phyloP scores from a whole-genome alignment of 2,888 invertebrate genomes.

The Atrina japonica region DNA sequence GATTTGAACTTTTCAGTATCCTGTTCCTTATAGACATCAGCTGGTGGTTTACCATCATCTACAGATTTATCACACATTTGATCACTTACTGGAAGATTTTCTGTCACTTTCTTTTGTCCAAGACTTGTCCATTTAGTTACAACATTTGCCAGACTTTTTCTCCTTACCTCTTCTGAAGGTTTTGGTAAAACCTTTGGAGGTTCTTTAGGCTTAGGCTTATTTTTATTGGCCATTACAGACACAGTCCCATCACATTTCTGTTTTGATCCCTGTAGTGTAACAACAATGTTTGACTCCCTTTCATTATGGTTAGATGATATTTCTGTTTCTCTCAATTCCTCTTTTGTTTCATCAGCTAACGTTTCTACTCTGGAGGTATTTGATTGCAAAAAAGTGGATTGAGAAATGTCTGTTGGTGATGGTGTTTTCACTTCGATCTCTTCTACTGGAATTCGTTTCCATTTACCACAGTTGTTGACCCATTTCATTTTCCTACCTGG shows the following conservation, averaged over 20 bases:
- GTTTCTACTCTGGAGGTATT: conserved; percentile 23
- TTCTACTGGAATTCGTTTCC: conserved; percentile 37
- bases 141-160: conserved; percentile 7
- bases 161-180: conserved; percentile 26
- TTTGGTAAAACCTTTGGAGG: conserved; percentile 44
- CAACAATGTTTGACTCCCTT: neutral
- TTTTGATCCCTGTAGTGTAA: too few relatives aligned
- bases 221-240: too few relatives aligned
- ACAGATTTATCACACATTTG: neutral
- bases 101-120: neutral
- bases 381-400: conserved; percentile 1
- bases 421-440: conserved; percentile 13
- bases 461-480: conserved; percentile 36
- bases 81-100: neutral
- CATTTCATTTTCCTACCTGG: conserved; percentile 29
- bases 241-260: too few relatives aligned
- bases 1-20: too few relatives aligned
- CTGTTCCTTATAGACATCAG: too few relatives aligned
- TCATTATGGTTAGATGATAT: neutral
- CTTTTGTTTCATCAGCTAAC: neutral
- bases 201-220: conserved; percentile 27
- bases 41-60: neutral
- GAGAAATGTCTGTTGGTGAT: conserved; percentile 4
- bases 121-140: conserved; percentile 3
- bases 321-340: neutral